A percentile compares a stretch with the other conserved stretches of the same genome.
Evolutionary conservation across 2,113 vertebrate species (phyloP).

Genomic region (Danio rerio): GRCz12tu NC_133188.1:37105501-37106000

Average conservation of each 20-base stretch:
- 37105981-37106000: neutral
- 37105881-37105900: neutral
- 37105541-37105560: conserved; percentile 67
- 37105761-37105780: no score
- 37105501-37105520: conserved; percentile 63
- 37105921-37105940: neutral
- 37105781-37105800: no score
- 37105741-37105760: neutral
- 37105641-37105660: conserved; percentile 58
- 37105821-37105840: no score
- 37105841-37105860: no score
- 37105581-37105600: conserved; percentile 68
- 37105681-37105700: neutral
- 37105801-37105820: no score
- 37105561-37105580: conserved; percentile 53
- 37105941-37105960: neutral
- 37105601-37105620: conserved; percentile 60
- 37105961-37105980: neutral
- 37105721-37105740: neutral
- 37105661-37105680: neutral
- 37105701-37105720: neutral
- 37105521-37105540: conserved; percentile 68
- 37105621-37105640: conserved; percentile 67
- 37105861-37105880: neutral
- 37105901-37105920: neutral